A percentile compares a stretch with the other conserved stretches of the same genome.
Evolutionary conservation across 1,140 invertebrate species (phyloP).

Genomic region (Solenopsis fugax): DNA sequence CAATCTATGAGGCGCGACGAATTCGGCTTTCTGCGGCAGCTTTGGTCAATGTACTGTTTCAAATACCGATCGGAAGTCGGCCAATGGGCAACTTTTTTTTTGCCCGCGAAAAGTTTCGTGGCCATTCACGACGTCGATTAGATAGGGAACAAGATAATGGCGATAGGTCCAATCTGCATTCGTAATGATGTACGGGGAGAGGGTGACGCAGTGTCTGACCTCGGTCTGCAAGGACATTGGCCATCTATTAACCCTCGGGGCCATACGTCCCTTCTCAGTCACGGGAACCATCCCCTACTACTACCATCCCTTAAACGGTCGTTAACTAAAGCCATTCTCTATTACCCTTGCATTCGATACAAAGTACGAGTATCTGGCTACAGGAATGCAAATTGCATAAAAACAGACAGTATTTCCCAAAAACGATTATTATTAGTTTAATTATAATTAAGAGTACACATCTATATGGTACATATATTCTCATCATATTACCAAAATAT

Average conservation of each 20-base stretch:
- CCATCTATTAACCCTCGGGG: constrained; percentile 82
- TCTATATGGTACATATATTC: background rate
- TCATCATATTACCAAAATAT: background rate
- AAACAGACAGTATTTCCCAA: background rate
- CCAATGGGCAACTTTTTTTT: constrained; percentile 71
- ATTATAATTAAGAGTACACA: constrained; percentile 1
- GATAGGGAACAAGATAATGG: constrained; percentile 77
- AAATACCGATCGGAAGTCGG: constrained; percentile 22
- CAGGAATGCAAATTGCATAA: background rate
- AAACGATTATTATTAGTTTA: background rate
- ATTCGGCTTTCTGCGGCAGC: constrained; percentile 40
- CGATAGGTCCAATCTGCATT: constrained; percentile 80
- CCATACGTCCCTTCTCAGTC: constrained; percentile 73
- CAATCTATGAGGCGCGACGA: constrained; percentile 55
- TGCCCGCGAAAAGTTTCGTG: constrained; percentile 72
- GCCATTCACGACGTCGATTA: constrained; percentile 74
- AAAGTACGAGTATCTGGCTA: background rate
- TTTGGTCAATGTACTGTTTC: constrained; percentile 4
- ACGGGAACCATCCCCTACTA: constrained; percentile 44
- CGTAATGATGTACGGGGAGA: constrained; percentile 82
- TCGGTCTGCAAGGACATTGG: constrained; percentile 77
- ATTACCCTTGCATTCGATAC: constrained; percentile 25
- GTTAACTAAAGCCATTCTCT: constrained; percentile 18
- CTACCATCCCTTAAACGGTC: constrained; percentile 52
- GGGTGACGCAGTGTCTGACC: constrained; percentile 83